These are phyloP conservation scores for Poicephalus meyeri DNA, from an alignment of 2,113 vertebrate species.

Conservation along the genomic window DNA sequence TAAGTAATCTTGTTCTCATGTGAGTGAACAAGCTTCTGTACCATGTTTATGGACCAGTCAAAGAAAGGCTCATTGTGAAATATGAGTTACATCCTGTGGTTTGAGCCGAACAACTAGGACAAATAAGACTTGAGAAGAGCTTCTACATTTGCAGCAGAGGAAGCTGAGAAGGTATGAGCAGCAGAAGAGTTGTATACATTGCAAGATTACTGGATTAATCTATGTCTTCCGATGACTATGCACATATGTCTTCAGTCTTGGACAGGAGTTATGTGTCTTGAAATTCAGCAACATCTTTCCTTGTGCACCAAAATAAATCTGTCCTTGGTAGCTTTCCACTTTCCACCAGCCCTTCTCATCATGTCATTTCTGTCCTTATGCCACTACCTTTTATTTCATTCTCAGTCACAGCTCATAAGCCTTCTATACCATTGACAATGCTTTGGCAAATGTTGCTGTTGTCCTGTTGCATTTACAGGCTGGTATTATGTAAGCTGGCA, in stretches of 20 bases:
- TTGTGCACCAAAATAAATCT: background rate
- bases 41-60: background rate
- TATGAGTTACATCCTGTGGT: background rate
- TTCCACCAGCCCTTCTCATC: background rate
- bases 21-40: background rate
- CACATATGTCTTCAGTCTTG: background rate
- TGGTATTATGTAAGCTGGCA: background rate
- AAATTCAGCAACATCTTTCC: background rate
- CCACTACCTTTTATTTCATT: background rate
- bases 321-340: background rate
- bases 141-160: background rate
- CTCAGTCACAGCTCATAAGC: background rate
- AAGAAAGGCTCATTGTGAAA: background rate
- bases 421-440: background rate
- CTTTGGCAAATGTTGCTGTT: background rate
- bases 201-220: conserved; percentile 8
- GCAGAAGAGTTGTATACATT: background rate
- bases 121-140: background rate
- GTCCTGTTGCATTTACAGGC: background rate
- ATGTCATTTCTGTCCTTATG: background rate
- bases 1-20: background rate
- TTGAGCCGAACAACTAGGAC: background rate
- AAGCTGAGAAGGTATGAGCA: background rate
- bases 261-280: background rate
- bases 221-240: background rate